Percentiles rank a stretch among this genome's conserved stretches.
These are phyloP conservation scores for Genyomyrus donnyi DNA, from an alignment of 2,113 vertebrate species.

Conservation along the genomic window DNA sequence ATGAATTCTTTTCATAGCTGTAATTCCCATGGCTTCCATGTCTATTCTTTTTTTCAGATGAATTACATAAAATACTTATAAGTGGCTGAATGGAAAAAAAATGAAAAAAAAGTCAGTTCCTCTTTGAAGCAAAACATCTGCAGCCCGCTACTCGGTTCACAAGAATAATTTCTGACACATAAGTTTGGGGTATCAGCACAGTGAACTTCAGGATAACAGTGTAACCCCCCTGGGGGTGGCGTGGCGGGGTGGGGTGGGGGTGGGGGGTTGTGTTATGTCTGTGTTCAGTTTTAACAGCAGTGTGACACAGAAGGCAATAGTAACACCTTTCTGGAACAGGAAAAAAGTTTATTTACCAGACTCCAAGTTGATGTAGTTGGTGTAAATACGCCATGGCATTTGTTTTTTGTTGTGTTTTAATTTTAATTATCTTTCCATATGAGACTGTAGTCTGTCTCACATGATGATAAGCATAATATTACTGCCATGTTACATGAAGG, in stretches of 20 bases:
- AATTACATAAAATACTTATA: neutral
- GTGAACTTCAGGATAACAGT: neutral
- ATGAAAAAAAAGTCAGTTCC: neutral
- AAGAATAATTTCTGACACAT: neutral
- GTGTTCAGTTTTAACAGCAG: neutral
- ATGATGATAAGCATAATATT: neutral
- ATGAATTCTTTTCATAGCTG: neutral
- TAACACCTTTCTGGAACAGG: neutral
- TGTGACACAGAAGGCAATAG: neutral
- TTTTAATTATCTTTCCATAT: neutral
- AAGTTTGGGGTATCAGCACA: neutral
- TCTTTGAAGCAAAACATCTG: neutral
- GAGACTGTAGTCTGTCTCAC: neutral
- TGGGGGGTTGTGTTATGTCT: neutral
- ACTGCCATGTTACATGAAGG: neutral
- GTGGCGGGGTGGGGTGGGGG: no score
- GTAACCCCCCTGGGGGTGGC: neutral
- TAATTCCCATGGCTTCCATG: neutral
- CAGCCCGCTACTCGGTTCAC: neutral
- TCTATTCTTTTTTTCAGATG: neutral
- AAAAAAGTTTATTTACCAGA: neutral
- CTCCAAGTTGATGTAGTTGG: neutral
- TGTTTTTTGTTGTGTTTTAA: neutral
- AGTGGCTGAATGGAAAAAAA: neutral
- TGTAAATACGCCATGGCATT: neutral